These are phyloP conservation scores for Anhinga anhinga DNA, from an alignment of 2,113 vertebrate species.

Conservation along the genomic window DNA sequence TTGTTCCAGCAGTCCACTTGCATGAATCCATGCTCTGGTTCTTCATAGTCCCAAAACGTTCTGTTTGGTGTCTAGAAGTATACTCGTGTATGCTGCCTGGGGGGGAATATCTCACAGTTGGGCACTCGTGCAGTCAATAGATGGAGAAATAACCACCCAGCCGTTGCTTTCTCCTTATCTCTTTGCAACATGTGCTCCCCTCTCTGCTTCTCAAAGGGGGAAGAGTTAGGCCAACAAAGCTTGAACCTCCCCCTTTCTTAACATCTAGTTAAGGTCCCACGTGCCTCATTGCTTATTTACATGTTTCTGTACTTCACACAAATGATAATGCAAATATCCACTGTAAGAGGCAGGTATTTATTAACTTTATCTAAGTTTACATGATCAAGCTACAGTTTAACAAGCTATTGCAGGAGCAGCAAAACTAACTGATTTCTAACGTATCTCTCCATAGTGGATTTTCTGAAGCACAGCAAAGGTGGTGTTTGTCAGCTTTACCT, in stretches of 20 bases:
- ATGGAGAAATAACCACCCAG: not conserved
- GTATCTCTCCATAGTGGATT: not conserved
- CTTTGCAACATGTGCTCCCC: not conserved
- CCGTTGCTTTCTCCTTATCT: not conserved
- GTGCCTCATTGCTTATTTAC: not conserved
- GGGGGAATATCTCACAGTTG: not conserved
- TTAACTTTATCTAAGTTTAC: not conserved
- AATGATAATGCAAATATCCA: not conserved
- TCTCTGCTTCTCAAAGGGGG: not conserved
- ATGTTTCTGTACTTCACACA: not conserved
- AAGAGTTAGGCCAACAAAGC: not conserved
- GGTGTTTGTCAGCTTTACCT: not conserved
- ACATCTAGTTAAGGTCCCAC: not conserved
- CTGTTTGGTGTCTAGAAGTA: not conserved
- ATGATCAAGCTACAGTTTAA: not conserved
- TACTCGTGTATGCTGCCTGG: rapidly evolving
- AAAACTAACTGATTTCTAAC: not conserved
- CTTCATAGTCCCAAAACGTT: not conserved
- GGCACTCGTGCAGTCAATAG: not conserved
- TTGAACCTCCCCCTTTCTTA: not conserved
- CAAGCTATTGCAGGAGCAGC: not conserved
- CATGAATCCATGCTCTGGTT: not conserved
- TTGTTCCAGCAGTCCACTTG: not conserved
- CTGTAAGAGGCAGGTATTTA: not conserved
- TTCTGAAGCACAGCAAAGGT: not conserved